Base-by-base conservation (phyloP, 1,140 invertebrate genomes). In the Apocrypta bakeri region DNA sequence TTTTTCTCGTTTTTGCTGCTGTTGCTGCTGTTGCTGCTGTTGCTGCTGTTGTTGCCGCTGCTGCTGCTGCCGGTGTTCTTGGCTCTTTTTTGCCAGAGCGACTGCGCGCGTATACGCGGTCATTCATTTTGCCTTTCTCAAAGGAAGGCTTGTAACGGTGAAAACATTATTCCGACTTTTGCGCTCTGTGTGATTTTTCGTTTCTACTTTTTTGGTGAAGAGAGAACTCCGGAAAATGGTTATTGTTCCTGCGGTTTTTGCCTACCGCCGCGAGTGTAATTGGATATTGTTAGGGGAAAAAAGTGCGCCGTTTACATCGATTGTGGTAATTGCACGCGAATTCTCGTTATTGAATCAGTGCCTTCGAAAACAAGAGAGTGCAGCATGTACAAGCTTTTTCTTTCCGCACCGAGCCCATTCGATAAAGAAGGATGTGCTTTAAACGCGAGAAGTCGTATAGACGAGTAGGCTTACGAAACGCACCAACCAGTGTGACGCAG, bases 401-500 rank as follows among this genome's bases (percentile, higher is more conserved):
- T 21, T 56, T 56, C 11, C 63, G 42, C 37, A 42, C 24, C 11
- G 37, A 33, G 77, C 31, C 31, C 63, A 79, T 63, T 71, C 66
- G 29, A 33, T 77, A 76, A 66, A 79, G 81, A 78, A 79, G 79
- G 48, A 37, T n/a, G n/a, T n/a, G n/a, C n/a, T 85, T 87, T 85
- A 82, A 85, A 85, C 83, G 84, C 80, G 48, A 31, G 78, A 86
- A 83, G 82, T 82, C 78, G 74, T 77, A 84, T 83, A 82, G 2
- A 33, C 48, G 12, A 25, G 24, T 21, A 84, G 84, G 79, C 83
- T 83, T 81, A 81, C 83, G 85, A 72, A 79, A 85, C 84, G 86
- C 86, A 90, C 90, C 90, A 91, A 91, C 76, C 83, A n/a, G n/a
- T n/a, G n/a, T n/a, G n/a, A n/a, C 84, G 66, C 84, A 90, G 85